A percentile compares a stretch with the other conserved stretches of the same genome.
Evolutionary conservation across 2,113 vertebrate genomes (phyloP).

Genomic region (Carassius gibelio): DNA sequence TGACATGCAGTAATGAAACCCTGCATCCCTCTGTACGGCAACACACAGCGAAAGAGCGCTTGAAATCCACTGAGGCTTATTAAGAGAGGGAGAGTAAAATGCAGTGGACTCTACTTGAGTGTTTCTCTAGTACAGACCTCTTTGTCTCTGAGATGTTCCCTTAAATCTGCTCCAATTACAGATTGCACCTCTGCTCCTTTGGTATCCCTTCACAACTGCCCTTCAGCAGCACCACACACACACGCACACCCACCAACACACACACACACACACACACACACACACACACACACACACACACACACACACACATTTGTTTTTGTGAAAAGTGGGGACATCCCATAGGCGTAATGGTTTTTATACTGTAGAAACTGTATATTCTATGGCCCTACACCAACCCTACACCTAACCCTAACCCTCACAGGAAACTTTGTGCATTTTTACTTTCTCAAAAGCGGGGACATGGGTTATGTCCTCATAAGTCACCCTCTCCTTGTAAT

Average conservation of each 20-base stretch:
- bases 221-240: slow-evolving; percentile 10
- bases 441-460: too few relatives aligned
- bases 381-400: too few relatives aligned
- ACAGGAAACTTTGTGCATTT: too few relatives aligned
- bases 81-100: slow-evolving; percentile 34
- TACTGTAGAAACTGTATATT: too few relatives aligned
- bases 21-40: slow-evolving; percentile 25
- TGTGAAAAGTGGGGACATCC: too few relatives aligned
- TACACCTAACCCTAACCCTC: too few relatives aligned
- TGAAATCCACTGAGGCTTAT: slow-evolving; percentile 48
- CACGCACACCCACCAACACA: slow-evolving; percentile 12
- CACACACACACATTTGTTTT: too few relatives aligned
- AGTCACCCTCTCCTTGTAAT: too few relatives aligned
- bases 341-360: too few relatives aligned
- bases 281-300: too few relatives aligned
- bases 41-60: slow-evolving; percentile 30
- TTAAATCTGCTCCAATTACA: slow-evolving; percentile 44
- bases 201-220: slow-evolving; percentile 6
- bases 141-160: slow-evolving; percentile 31
- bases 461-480: too few relatives aligned
- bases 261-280: not conserved
- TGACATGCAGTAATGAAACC: slow-evolving; percentile 9
- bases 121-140: slow-evolving; percentile 26
- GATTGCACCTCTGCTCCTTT: slow-evolving; percentile 37
- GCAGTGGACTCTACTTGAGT: slow-evolving; percentile 3